These are phyloP conservation scores for Paragorgia papillata DNA, from an alignment of 92 coral and sea anemone genomes.

Conservation along the genomic window DNA sequence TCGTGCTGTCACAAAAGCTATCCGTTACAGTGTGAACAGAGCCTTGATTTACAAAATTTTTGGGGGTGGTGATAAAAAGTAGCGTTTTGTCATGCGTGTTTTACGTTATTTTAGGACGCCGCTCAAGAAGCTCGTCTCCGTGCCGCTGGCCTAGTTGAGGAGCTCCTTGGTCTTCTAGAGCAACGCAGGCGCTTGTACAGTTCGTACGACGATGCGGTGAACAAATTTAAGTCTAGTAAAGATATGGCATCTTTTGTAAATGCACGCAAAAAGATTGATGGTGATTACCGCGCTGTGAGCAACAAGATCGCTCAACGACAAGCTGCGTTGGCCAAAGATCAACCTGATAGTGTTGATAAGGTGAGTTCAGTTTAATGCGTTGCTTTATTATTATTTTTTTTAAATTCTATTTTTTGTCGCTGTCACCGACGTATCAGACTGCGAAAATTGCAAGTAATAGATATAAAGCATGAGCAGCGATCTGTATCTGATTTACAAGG, in stretches of 20 bases:
- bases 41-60: too few relatives aligned
- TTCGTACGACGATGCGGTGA: constrained; percentile 87
- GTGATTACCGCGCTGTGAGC: constrained; percentile 90
- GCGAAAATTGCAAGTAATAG: too few relatives aligned
- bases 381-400: background rate
- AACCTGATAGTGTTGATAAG: constrained; percentile 91
- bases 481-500: too few relatives aligned
- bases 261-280: constrained; percentile 95
- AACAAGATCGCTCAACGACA: constrained; percentile 82
- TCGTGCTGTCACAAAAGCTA: too few relatives aligned
- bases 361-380: constrained; percentile 34
- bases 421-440: too few relatives aligned
- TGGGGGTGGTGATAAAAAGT: too few relatives aligned
- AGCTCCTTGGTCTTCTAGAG: constrained; percentile 81
- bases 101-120: constrained; percentile 69
- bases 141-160: constrained; percentile 95
- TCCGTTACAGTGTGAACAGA: too few relatives aligned
- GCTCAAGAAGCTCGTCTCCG: constrained; percentile 95
- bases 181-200: constrained; percentile 94
- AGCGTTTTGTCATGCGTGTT: too few relatives aligned
- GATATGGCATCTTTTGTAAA: constrained; percentile 81
- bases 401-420: background rate
- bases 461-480: too few relatives aligned
- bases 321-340: constrained; percentile 83
- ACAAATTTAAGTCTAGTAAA: constrained; percentile 87